These are phyloP conservation scores for Ennomos quercinarius DNA, from an alignment of 2,888 invertebrate genomes.

Conservation along the genomic window DNA sequence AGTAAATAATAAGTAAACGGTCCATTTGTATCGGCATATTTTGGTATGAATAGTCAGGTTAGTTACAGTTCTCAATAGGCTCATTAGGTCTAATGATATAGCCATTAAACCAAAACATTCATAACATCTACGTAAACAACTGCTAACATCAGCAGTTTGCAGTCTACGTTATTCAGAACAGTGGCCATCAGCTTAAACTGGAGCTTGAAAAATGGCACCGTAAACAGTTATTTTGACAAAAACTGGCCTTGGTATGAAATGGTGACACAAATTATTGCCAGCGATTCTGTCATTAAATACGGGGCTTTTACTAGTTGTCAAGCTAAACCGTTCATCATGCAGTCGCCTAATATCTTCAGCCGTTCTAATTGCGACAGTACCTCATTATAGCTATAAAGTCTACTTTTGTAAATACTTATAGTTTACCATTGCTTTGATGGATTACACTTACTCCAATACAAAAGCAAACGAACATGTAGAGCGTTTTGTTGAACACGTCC, in stretches of 20 bases:
- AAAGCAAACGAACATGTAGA: constrained; percentile 1
- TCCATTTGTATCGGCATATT: too few species aligned
- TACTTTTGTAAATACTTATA: neutral
- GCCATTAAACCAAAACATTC: too few species aligned
- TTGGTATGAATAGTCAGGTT: too few species aligned
- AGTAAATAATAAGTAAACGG: too few species aligned
- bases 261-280: constrained; percentile 21
- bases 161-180: constrained; percentile 8
- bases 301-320: constrained; percentile 11
- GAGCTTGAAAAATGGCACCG: constrained; percentile 20
- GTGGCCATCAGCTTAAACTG: constrained; percentile 9
- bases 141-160: neutral
- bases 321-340: constrained; percentile 7
- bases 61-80: too few species aligned
- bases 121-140: too few species aligned
- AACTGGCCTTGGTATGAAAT: constrained; percentile 19
- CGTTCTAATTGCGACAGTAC: constrained; percentile 2
- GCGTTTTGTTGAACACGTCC: neutral
- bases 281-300: constrained; percentile 17
- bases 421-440: neutral
- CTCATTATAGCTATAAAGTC: neutral
- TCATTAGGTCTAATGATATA: too few species aligned
- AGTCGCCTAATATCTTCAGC: constrained; percentile 3
- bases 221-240: constrained; percentile 28
- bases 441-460: neutral